Conservation (phyloP, 2,797 vertebrate species). For the Uromys caudimaculatus region DNA sequence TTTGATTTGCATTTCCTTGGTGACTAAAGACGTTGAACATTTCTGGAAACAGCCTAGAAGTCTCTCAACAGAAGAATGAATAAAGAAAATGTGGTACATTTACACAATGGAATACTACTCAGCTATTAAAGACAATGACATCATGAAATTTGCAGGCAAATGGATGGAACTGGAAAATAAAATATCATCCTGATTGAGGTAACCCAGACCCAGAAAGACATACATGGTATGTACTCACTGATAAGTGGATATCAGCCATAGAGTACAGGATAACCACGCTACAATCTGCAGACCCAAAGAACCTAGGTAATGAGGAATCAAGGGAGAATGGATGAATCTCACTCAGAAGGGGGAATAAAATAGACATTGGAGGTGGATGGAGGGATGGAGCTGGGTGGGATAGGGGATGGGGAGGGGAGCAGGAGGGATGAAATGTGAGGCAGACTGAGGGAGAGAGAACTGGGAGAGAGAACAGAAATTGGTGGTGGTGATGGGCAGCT, state of each 20-base stretch:
- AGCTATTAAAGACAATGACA: not conserved
- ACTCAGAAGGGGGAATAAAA: not conserved
- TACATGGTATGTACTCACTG: not conserved
- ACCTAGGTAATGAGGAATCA: not conserved
- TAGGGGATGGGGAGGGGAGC: not conserved
- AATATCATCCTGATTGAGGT: not conserved
- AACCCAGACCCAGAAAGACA: not conserved
- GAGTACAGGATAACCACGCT: not conserved
- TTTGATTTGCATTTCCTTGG: not conserved
- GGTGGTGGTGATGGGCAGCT: not conserved
- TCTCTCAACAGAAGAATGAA: not conserved
- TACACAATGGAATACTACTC: not conserved
- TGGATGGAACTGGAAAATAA: not conserved
- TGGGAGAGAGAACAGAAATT: not conserved
- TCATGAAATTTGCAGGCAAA: not conserved
- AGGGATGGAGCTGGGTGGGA: not conserved
- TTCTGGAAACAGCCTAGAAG: not conserved
- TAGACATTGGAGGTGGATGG: not conserved
- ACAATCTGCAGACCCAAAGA: not conserved
- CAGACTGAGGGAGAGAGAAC: not conserved
- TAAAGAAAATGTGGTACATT: not conserved
- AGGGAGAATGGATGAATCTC: not conserved
- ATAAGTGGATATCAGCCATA: not conserved
- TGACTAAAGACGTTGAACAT: not conserved
- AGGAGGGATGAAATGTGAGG: not conserved